Conservation (phyloP, 2,888 invertebrate species). For the Tipula unca region DNA sequence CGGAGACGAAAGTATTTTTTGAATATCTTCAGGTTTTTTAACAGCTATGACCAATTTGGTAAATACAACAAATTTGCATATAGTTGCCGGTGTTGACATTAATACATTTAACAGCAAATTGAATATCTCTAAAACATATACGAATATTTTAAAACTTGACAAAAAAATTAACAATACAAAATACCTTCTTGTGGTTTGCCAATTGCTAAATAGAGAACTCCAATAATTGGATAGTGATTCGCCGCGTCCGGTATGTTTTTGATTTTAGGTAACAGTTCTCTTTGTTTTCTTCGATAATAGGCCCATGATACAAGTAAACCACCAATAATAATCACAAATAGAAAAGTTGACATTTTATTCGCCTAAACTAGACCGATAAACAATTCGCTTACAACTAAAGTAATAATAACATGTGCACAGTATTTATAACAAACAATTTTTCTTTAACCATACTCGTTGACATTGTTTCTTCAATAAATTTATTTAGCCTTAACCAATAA, state of each 20-base stretch:
- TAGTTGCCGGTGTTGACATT: not conserved
- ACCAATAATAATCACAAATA: not conserved
- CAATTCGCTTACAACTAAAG: too few species aligned
- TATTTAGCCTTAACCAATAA: too few species aligned
- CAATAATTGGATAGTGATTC: not conserved
- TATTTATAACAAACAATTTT: too few species aligned
- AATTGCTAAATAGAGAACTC: not conserved
- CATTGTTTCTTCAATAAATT: too few species aligned
- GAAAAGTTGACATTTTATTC: not conserved
- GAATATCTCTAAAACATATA: not conserved
- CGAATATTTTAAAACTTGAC: not conserved
- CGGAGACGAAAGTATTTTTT: not conserved
- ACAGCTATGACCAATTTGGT: not conserved
- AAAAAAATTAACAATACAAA: not conserved
- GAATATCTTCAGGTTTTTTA: not conserved
- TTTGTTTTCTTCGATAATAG: not conserved
- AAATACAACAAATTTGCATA: not conserved
- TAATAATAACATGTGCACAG: too few species aligned
- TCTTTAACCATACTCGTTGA: too few species aligned
- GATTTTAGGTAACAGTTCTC: not conserved
- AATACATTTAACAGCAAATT: not conserved
- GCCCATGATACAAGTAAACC: not conserved
- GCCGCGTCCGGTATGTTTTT: not conserved
- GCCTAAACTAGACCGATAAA: too few species aligned
- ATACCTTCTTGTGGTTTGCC: not conserved